Percentiles rank a stretch among this genome's conserved stretches.
These are phyloP conservation scores for Amblyjoppa proteus DNA, from an alignment of 2,888 invertebrate species.

Conservation along the genomic window DNA sequence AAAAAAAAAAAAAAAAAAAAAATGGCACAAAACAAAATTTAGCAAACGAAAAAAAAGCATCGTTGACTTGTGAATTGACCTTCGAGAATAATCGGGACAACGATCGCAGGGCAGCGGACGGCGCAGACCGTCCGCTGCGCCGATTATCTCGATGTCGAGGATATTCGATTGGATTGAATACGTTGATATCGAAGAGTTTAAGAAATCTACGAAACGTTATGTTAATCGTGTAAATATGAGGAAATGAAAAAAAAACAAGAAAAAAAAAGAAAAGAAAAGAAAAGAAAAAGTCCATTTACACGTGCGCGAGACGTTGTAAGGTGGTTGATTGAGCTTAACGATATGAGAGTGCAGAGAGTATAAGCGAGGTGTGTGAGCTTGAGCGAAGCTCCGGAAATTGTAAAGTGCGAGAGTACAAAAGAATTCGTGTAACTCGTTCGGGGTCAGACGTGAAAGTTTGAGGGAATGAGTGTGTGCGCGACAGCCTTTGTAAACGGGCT, in stretches of 20 bases:
- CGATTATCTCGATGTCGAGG: conserved; percentile 45
- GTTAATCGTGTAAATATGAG: conserved; percentile 52
- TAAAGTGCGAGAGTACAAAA: not conserved
- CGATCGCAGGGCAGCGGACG: conserved; percentile 18
- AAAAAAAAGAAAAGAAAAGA: too few relatives aligned
- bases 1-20: not conserved
- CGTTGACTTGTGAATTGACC: conserved; percentile 36
- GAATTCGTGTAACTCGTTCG: not conserved
- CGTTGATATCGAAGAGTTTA: conserved; percentile 52
- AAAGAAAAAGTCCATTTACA: not conserved
- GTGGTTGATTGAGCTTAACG: conserved; percentile 40
- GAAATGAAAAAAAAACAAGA: conserved; percentile 1
- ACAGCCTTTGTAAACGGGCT: not conserved
- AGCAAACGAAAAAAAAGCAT: conserved; percentile 2
- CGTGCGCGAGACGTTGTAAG: conserved; percentile 20
- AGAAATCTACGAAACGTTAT: conserved; percentile 60
- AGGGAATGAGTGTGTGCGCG: conserved; percentile 6
- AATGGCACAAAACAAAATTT: not conserved
- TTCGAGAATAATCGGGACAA: conserved; percentile 19
- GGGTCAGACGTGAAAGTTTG: not conserved
- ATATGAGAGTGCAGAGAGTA: conserved; percentile 36
- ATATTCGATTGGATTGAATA: not conserved
- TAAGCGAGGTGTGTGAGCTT: not conserved
- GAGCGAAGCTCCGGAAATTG: not conserved
- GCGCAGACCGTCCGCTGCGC: conserved; percentile 17